phyloP scores from a whole-genome alignment of 2,113 vertebrate species.

The Boleophthalmus pectinirostris region DNA sequence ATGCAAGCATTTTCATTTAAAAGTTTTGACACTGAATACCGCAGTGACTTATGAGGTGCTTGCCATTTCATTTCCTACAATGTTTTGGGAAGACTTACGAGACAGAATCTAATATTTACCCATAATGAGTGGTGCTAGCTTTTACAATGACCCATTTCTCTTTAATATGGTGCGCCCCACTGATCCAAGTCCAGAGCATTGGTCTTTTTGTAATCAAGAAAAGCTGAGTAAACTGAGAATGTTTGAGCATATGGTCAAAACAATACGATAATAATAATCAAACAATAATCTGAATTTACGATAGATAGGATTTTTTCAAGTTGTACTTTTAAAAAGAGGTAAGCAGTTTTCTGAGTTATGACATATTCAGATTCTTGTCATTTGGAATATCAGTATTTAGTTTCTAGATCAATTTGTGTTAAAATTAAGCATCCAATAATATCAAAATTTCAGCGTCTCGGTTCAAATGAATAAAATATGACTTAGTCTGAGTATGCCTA shows the following conservation, averaged over 20 bases:
- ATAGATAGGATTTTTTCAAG: neutral
- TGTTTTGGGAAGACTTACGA: neutral
- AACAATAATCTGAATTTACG: neutral
- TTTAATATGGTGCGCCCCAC: constrained; percentile 11
- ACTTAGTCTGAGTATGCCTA: no score
- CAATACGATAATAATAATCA: no score
- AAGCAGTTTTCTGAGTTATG: neutral
- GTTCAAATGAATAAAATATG: no score
- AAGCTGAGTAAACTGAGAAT: neutral
- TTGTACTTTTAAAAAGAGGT: neutral
- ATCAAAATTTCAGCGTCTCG: no score
- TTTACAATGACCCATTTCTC: constrained; percentile 14
- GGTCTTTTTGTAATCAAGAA: neutral
- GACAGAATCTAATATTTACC: constrained; percentile 8
- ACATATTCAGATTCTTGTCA: no score
- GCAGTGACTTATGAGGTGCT: constrained; percentile 24
- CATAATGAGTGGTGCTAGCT: constrained; percentile 25
- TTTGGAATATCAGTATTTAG: no score
- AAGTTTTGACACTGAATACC: constrained; percentile 11
- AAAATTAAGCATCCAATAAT: no score
- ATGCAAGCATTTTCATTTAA: constrained; percentile 7
- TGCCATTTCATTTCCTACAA: neutral
- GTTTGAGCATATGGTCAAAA: neutral
- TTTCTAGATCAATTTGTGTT: no score
- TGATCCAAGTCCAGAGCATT: constrained; percentile 8